Evolutionary conservation across 2,888 invertebrate species (phyloP).

Genomic region (Drosophila anceps): DNA sequence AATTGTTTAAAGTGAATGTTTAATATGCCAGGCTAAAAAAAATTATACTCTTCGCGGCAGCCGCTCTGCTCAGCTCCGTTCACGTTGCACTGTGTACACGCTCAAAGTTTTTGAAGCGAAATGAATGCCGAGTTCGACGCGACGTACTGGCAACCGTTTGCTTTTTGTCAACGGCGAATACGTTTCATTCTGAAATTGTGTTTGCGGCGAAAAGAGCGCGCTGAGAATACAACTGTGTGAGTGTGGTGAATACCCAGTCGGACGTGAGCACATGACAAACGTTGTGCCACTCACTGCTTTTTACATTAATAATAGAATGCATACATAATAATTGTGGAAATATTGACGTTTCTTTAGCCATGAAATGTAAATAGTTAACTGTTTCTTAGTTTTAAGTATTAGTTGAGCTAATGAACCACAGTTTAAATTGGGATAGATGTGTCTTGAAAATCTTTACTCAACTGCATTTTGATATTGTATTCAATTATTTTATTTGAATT

Average conservation of each 20-base stretch:
- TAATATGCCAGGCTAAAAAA: constrained; percentile 60
- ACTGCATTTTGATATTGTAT: neutral
- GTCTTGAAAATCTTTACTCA: rapidly evolving
- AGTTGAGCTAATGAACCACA: neutral
- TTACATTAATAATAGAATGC: neutral
- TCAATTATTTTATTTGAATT: neutral
- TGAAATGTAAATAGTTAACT: neutral
- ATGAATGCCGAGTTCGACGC: constrained; percentile 72
- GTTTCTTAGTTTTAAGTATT: neutral
- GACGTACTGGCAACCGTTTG: constrained; percentile 60
- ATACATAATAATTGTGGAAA: neutral
- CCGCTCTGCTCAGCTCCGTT: constrained; percentile 65
- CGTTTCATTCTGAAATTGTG: constrained; percentile 76
- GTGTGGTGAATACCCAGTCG: constrained; percentile 35
- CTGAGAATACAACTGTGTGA: constrained; percentile 35
- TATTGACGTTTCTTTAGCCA: neutral
- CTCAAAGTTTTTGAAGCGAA: constrained; percentile 81
- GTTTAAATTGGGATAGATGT: neutral
- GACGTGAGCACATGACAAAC: constrained; percentile 26
- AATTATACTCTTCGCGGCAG: constrained; percentile 61
- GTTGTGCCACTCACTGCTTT: neutral
- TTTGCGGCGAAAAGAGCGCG: constrained; percentile 57
- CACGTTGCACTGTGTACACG: constrained; percentile 70
- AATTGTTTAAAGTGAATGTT: constrained; percentile 57
- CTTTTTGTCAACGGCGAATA: constrained; percentile 68